Conservation (phyloP, 1,140 invertebrate genomes). For the Nylanderia fulva region DNA sequence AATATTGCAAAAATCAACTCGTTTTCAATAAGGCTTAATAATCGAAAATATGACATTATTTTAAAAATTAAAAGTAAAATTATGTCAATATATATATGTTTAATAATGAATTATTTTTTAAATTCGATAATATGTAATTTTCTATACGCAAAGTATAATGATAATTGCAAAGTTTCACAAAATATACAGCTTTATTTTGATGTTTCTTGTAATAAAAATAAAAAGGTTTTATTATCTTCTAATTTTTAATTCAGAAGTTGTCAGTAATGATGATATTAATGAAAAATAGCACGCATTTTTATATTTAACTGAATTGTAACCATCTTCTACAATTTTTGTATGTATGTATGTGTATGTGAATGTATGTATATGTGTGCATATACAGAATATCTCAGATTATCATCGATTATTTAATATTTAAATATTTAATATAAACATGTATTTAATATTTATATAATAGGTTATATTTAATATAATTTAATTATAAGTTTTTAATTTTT, state of each 20-base stretch:
- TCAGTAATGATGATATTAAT: conserved; percentile 8
- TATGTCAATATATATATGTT: not conserved
- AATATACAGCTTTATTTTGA: not conserved
- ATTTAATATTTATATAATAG: not conserved
- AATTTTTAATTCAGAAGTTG: conserved; percentile 13
- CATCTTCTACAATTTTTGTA: not conserved
- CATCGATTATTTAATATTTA: not conserved
- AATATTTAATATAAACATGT: not conserved
- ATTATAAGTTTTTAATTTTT: not conserved
- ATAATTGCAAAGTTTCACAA: not conserved
- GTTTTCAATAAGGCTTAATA: not conserved
- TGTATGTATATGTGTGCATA: not conserved
- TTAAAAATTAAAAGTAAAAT: conserved; percentile 30
- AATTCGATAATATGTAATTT: not conserved
- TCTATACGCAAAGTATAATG: not conserved
- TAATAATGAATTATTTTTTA: not conserved
- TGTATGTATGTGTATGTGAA: not conserved
- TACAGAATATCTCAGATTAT: not conserved
- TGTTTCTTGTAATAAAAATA: not conserved
- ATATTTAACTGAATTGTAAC: not conserved
- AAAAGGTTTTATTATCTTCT: not conserved
- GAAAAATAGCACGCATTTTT: not conserved
- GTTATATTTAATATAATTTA: not conserved
- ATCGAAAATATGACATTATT: not conserved
- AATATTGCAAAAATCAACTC: not conserved